Evolutionary conservation across 1,140 invertebrate genomes (phyloP), one percentile per base, ranked within the genome.

Genomic region (Sipha flava): DNA sequence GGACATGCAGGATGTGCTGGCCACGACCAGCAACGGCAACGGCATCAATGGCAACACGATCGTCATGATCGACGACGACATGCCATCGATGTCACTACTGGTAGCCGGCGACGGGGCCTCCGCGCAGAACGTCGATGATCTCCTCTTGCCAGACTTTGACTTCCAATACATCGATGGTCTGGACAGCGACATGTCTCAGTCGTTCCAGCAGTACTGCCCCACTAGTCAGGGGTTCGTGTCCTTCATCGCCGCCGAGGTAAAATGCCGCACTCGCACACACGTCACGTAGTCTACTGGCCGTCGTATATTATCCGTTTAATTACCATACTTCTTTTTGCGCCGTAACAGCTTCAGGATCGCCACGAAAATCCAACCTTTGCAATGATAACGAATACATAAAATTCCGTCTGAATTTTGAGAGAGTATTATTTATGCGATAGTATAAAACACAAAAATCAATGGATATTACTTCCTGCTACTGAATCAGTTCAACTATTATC

Each of bases 21-120:
- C 75, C 4, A 59, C 52, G 31, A 31, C 37, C n/a, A 37, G 54
- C 49, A 21, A 47, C 52, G 45, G 45, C 18, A 79, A 80, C 59
- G 80, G 80, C 37, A 81, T 70, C 10, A 23, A 73, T 26, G 52
- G 80, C 37, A 77, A 49, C 54, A 43, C 57, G 31, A 66, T 59
- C 31, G 75, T 79, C 29, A 80, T 73, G 68, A 45, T 64, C 70
- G 54, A 49, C 31, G 54, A 80, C 23, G 81, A 84, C 64, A 83
- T 83, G 54, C 82, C 83, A 10, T 82, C 82, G 34, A 83, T 82
- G 21, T 82, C 83, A 12, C 82, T 84, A 9, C 52, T 77, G 73
- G 73, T 77, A 34, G 73, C 73, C 73, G 73, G 80, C 29, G 70
- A 73, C 80, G 52, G 80, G 31, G 45, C 47, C 72, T 23, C 57